Percentiles rank a stretch among this genome's conserved stretches.
phyloP scores from a whole-genome alignment of 2,797 vertebrate genomes.

The Darevskia nairensis region DNA sequence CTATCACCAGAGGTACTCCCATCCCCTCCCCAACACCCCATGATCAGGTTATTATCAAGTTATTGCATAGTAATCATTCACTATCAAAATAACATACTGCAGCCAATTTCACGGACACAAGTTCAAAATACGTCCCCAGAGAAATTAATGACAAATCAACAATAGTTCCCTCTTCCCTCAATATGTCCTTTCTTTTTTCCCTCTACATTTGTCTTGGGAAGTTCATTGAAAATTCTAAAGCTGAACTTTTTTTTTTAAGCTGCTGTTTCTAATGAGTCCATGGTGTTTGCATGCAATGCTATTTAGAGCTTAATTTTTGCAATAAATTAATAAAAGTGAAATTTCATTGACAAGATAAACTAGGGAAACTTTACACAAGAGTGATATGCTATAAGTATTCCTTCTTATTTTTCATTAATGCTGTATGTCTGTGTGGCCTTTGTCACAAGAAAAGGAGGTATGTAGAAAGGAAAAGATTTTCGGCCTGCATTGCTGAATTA shows the following conservation, averaged over 20 bases:
- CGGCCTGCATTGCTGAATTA: not conserved
- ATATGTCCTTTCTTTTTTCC: slow-evolving; percentile 22
- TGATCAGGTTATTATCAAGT: not conserved
- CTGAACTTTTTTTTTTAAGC: not conserved
- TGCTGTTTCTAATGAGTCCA: slow-evolving; percentile 19
- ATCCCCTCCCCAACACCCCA: no score
- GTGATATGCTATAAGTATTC: not conserved
- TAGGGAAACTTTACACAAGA: not conserved
- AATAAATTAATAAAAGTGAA: not conserved
- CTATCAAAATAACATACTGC: not conserved
- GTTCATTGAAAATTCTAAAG: not conserved
- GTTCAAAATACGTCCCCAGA: slow-evolving; percentile 3
- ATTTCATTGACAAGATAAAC: not conserved
- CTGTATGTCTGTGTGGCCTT: slow-evolving; percentile 8
- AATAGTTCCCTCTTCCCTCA: slow-evolving; percentile 9
- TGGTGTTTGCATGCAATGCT: not conserved
- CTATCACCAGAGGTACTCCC: no score
- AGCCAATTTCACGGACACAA: not conserved
- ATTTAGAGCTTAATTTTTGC: not conserved
- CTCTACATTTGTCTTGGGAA: slow-evolving; percentile 6
- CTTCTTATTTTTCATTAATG: not conserved
- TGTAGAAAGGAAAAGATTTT: not conserved
- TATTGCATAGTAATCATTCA: not conserved
- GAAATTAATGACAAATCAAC: slow-evolving; percentile 35
- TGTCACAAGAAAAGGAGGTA: not conserved